Conservation (phyloP, 1,140 invertebrate genomes). For the Subanguina moxae region DNA sequence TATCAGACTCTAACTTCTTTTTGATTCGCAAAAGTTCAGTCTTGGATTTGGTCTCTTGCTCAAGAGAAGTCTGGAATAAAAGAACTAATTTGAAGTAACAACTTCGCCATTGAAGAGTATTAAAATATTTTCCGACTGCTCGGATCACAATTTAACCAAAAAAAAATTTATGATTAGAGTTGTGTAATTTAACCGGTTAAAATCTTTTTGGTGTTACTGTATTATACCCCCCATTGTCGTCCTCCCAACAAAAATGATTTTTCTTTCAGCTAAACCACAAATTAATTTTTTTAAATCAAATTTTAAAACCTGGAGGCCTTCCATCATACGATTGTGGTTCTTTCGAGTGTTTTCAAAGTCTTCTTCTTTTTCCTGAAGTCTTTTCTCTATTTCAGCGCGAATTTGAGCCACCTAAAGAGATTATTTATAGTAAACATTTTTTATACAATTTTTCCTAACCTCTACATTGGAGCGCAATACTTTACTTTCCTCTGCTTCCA, state of each 20-base stretch:
- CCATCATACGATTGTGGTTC: constrained; percentile 96
- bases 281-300: constrained; percentile 7
- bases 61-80: constrained; percentile 90
- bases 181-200: constrained; percentile 1
- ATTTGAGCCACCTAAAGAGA: constrained; percentile 79
- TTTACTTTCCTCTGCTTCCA: constrained; percentile 98
- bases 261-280: neutral
- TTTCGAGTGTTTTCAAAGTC: constrained; percentile 99
- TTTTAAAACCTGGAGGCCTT: constrained; percentile 91
- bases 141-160: constrained; percentile 67
- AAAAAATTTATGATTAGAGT: too few relatives aligned
- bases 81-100: neutral
- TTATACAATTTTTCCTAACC: neutral
- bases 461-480: constrained; percentile 83
- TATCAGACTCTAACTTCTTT: constrained; percentile 97
- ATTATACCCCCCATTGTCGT: constrained; percentile 60
- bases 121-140: constrained; percentile 90
- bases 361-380: constrained; percentile 98
- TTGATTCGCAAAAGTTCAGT: constrained; percentile 98
- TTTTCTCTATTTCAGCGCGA: constrained; percentile 93
- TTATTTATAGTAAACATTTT: neutral
- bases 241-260: too few relatives aligned
- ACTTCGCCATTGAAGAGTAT: too few relatives aligned
- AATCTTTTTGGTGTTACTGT: too few relatives aligned
- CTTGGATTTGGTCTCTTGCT: constrained; percentile 97